Evolutionary conservation across 2,888 invertebrate species (phyloP).

Genomic region (Drosophila putrida): DNA sequence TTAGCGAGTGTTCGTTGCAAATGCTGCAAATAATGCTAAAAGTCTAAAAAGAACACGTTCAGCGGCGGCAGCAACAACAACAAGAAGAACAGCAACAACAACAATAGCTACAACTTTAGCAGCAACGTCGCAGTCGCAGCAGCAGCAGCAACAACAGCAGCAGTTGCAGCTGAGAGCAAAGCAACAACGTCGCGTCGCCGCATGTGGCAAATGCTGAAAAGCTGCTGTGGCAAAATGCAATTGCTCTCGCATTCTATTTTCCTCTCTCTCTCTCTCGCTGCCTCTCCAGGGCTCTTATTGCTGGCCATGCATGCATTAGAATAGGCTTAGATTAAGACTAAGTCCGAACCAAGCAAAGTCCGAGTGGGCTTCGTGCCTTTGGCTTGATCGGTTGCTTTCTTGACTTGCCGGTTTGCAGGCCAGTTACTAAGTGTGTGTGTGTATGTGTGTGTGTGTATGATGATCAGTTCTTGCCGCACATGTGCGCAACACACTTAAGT

Average conservation of each 20-base stretch:
- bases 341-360: slow-evolving; percentile 67
- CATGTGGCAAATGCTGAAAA: slow-evolving; percentile 75
- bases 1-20: slow-evolving; percentile 85
- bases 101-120: slow-evolving; percentile 53
- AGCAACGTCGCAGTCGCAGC: slow-evolving; percentile 43
- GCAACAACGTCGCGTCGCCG: slow-evolving; percentile 66
- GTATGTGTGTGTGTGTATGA: slow-evolving; percentile 37
- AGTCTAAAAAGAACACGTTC: slow-evolving; percentile 83
- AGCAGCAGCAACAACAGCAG: slow-evolving; percentile 41
- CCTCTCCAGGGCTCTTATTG: slow-evolving; percentile 38
- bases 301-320: slow-evolving; percentile 72
- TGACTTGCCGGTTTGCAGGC: slow-evolving; percentile 74
- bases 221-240: slow-evolving; percentile 37
- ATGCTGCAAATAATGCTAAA: slow-evolving; percentile 84
- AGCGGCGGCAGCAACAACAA: slow-evolving; percentile 64
- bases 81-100: slow-evolving; percentile 45
- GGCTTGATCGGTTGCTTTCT: slow-evolving; percentile 52
- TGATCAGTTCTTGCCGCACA: slow-evolving; percentile 71
- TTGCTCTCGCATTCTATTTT: slow-evolving; percentile 46
- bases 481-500: slow-evolving; percentile 74
- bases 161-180: slow-evolving; percentile 61
- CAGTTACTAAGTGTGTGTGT: slow-evolving; percentile 25
- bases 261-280: slow-evolving; percentile 23
- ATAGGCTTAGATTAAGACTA: slow-evolving; percentile 78
- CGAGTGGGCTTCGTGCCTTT: slow-evolving; percentile 63